Base-by-base conservation (phyloP, 2,888 invertebrate genomes). In the Cremastinae sp. region DNA sequence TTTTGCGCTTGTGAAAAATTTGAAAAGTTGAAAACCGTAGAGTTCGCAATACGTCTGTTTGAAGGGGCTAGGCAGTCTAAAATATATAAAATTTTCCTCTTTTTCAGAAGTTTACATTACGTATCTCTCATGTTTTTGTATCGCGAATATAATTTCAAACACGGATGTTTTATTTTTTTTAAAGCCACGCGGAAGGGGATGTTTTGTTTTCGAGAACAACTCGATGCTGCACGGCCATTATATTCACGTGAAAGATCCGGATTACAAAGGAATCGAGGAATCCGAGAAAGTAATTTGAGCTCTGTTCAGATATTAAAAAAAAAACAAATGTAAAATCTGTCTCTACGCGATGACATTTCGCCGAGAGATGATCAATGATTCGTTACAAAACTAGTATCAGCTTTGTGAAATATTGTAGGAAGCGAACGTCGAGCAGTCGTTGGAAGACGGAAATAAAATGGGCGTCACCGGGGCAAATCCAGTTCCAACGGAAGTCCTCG, bases 221-320 rank as follows among this genome's bases (percentile, higher is more conserved):
- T 94, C 93, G 80, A 94, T 96, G 92, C 93, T 94, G 79, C 94
- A 94, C 81, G 96, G 96, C 0, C 94, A 91, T 82, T 95, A 92
- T 90, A 91, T 92, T 58, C 92, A 92, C 80, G 90, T 92, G 36
- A 91, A 92, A 77, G 93, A 94, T 84, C 92, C 93, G 0, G 91
- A 92, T 72, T 91, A 91, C 75, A 87, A 87, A 8, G 90, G 89
- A 9, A 88, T 87, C 0, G 90, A 91, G 41, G 66, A 51, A 1
- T 16, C 14, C 45, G 53, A 45, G 10, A 36, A 16, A 34, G 77
- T 75, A 71, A 59, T 64, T 72, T 38, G 20, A 18, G n/a, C n/a
- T n/a, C n/a, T n/a, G n/a, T n/a, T n/a, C n/a, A n/a, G n/a, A n/a
- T n/a, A n/a, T n/a, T n/a, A n/a, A n/a, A n/a, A n/a, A n/a, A n/a